Evolutionary conservation across 2,888 invertebrate species (phyloP), one percentile per base, ranked within the genome.

Genomic region (Habroteleia sp.): DNA sequence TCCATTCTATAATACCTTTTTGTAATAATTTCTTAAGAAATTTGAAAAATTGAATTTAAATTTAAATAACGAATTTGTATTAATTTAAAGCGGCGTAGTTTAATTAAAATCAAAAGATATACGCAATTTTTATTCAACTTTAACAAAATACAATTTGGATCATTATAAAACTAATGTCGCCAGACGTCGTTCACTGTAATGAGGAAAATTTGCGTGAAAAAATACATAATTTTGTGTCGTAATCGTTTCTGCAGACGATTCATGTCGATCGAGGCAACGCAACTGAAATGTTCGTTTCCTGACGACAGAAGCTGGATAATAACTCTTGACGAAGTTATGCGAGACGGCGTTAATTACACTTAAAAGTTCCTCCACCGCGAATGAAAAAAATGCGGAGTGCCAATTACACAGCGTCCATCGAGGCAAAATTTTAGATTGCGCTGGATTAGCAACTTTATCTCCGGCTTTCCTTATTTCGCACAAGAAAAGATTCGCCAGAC

Each of bases 331-430:
- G 50, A 65, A 65, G 72, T 72, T 72, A 72, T 44, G 58, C 72
- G 72, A 65, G 72, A 72, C 63, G 58, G 72, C 72, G 72, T 72
- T 72, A 72, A 72, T 72, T 65, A 72, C 72, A 72, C 72, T 72
- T 72, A 72, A 72, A 65, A 72, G 72, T 72, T 72, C 37, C 56
- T 63, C 35, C 48, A 31, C 41, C 17, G 50, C 54, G 65, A 33
- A 72, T 58, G 72, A 65, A 72, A 72, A 72, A 73, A 71, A 29
- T 42, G 65, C 58, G 4, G 52, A 73, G 73, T 73, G 65, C 73
- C 65, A 73, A 73, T 73, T 73, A 73, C 52, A 65, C 48, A 7
- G 65, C 73, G 65, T 65, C 65, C 65, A 65, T 73, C 73, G 65
- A 72, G 72, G 65, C 58, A 44, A 65, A 72, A 72, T 72, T 73